These are phyloP conservation scores for Sesamia inferens DNA, from an alignment of 2,888 invertebrate genomes.

Conservation along the genomic window DNA sequence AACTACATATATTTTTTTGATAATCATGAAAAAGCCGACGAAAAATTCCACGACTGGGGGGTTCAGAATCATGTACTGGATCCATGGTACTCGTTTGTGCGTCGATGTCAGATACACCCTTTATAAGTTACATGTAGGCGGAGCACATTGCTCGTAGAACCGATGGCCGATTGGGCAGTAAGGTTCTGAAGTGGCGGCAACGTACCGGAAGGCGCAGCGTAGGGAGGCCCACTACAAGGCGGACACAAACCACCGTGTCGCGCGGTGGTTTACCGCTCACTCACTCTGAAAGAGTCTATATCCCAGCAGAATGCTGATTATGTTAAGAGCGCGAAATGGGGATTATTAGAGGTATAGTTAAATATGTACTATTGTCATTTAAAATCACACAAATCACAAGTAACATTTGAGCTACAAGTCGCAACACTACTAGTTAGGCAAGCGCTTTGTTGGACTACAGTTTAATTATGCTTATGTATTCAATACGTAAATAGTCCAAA, in stretches of 20 bases:
- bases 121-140: too few species aligned
- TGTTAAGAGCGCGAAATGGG: not conserved
- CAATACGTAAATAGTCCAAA: not conserved
- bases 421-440: not conserved
- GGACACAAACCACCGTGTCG: not conserved
- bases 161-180: too few species aligned
- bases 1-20: too few species aligned
- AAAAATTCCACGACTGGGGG: too few species aligned
- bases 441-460: not conserved
- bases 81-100: too few species aligned
- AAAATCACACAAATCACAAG: not conserved
- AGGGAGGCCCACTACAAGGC: too few species aligned
- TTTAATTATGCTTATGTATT: not conserved
- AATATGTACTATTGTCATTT: not conserved
- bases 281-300: not conserved
- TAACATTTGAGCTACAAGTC: constrained; percentile 7
- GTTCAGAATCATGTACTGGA: too few species aligned
- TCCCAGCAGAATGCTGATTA: not conserved
- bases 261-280: not conserved
- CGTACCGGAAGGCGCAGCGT: too few species aligned
- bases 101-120: too few species aligned
- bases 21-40: too few species aligned
- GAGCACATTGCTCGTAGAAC: too few species aligned
- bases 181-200: too few species aligned
- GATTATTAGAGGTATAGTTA: not conserved